phyloP scores from a whole-genome alignment of 2,797 vertebrate genomes.

The Lutjanus campechanus region DNA sequence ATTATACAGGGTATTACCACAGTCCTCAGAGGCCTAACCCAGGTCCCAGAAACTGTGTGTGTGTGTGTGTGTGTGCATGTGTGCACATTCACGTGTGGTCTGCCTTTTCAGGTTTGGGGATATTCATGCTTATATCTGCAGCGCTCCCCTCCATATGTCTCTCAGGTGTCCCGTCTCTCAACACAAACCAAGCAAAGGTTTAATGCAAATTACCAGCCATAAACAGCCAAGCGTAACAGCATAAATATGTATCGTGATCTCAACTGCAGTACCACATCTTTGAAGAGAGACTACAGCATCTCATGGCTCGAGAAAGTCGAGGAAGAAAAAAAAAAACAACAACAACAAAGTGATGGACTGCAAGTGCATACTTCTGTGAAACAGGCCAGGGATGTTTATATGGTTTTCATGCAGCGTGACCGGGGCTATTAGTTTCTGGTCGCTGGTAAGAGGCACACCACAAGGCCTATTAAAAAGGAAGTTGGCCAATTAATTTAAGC shows the following conservation, averaged over 20 bases:
- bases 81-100: slow-evolving; percentile 12
- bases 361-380: slow-evolving; percentile 49
- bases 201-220: slow-evolving; percentile 72
- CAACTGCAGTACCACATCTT: slow-evolving; percentile 34
- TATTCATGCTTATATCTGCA: slow-evolving; percentile 47
- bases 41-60: slow-evolving; percentile 41
- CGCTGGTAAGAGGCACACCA: slow-evolving; percentile 50
- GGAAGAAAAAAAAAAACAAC: slow-evolving; percentile 9
- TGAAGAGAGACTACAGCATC: slow-evolving; percentile 41
- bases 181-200: slow-evolving; percentile 53
- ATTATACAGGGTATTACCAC: slow-evolving; percentile 64
- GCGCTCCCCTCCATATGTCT: slow-evolving; percentile 51
- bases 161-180: slow-evolving; percentile 67
- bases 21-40: slow-evolving; percentile 64
- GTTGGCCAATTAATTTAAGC: slow-evolving; percentile 67
- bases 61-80: slow-evolving; percentile 21
- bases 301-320: slow-evolving; percentile 36
- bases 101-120: slow-evolving; percentile 27
- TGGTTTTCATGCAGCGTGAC: slow-evolving; percentile 69
- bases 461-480: slow-evolving; percentile 65
- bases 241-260: slow-evolving; percentile 73
- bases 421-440: slow-evolving; percentile 60
- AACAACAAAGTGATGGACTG: slow-evolving; percentile 43
- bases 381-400: slow-evolving; percentile 62
- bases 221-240: slow-evolving; percentile 61